These are phyloP conservation scores for Grammomys surdaster DNA, from an alignment of 2,113 vertebrate species.

Conservation along the genomic window DNA sequence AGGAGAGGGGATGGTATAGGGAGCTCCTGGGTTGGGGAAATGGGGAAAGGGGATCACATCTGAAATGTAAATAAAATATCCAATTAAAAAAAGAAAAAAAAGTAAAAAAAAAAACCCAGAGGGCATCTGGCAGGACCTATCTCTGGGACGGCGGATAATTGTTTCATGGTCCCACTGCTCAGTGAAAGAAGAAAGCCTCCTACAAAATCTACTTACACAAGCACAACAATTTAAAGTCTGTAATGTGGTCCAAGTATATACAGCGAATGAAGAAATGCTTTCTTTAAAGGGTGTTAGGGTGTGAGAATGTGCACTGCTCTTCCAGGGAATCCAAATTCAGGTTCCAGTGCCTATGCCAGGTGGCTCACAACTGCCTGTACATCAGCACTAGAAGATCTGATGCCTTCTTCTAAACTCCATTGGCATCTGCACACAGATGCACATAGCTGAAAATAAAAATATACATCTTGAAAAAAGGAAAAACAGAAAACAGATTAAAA, in stretches of 20 bases:
- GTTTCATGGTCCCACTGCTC: neutral
- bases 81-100: too few species aligned
- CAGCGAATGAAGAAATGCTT: neutral
- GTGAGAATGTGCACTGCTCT: neutral
- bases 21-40: too few species aligned
- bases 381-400: neutral
- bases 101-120: neutral
- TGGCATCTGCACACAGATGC: neutral
- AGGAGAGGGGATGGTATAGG: too few species aligned
- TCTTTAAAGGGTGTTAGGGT: neutral
- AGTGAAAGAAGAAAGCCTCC: neutral
- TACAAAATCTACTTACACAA: neutral
- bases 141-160: neutral
- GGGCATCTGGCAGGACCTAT: neutral
- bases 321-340: neutral
- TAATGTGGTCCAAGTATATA: neutral
- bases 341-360: neutral
- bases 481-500: neutral
- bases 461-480: neutral
- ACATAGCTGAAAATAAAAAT: neutral
- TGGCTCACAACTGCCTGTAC: neutral
- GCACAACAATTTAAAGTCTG: neutral
- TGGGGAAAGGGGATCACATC: too few species aligned
- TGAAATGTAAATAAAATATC: too few species aligned
- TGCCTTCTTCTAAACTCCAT: neutral